Conservation (phyloP, 2,888 invertebrate genomes). For the Drosophila kuntzei region DNA sequence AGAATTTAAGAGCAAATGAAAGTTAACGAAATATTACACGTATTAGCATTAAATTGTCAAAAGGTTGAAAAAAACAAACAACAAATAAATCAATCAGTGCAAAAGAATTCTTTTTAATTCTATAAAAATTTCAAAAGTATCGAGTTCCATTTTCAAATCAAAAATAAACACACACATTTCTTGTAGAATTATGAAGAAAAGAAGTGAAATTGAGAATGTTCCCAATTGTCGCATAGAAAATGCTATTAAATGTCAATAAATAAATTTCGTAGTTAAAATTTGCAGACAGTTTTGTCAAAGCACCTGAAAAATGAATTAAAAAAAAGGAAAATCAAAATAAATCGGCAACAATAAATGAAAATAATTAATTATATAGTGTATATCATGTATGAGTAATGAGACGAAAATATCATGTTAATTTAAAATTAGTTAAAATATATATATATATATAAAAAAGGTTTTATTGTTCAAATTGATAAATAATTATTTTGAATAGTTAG, state of each 20-base stretch:
- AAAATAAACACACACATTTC: not conserved
- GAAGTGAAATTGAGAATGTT: constrained; percentile 12
- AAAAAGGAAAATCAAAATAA: constrained; percentile 32
- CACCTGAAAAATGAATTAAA: constrained; percentile 18
- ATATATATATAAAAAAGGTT: constrained; percentile 12
- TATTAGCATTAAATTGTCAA: constrained; percentile 60
- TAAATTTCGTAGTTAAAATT: constrained; percentile 28
- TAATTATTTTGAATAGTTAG: constrained; percentile 36
- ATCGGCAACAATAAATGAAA: constrained; percentile 28
- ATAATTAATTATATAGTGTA: constrained; percentile 5
- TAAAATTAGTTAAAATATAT: constrained; percentile 29
- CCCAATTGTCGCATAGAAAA: not conserved
- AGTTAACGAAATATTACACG: constrained; percentile 77
- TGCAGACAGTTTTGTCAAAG: constrained; percentile 30
- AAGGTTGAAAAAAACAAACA: not conserved
- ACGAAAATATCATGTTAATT: constrained; percentile 40
- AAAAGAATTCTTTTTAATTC: constrained; percentile 4
- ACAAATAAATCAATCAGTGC: not conserved
- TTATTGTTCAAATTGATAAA: constrained; percentile 21
- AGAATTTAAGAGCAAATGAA: constrained; percentile 76
- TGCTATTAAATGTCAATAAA: constrained; percentile 5
- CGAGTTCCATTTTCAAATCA: not conserved
- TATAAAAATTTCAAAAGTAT: not conserved
- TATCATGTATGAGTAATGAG: constrained; percentile 27
- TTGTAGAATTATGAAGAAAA: not conserved